Percentiles rank a stretch among this genome's conserved stretches.
phyloP scores from a whole-genome alignment of 2,113 vertebrate genomes.

The Equus przewalskii region DNA sequence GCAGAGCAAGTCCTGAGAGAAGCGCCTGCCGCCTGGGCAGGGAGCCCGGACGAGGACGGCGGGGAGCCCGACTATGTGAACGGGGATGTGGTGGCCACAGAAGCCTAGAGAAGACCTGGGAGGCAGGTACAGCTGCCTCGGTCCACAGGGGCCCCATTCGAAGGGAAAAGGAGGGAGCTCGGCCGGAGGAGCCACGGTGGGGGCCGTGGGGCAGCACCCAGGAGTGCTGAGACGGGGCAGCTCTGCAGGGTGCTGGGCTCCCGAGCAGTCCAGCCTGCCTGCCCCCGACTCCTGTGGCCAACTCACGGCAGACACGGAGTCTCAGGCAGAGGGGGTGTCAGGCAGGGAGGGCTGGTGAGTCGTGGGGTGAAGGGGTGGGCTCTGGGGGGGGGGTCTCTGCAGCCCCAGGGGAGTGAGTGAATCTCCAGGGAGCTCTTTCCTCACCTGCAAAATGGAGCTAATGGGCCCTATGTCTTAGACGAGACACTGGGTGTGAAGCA shows the following conservation, averaged over 20 bases:
- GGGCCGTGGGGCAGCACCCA: neutral
- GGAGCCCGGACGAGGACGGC: slow-evolving; percentile 1
- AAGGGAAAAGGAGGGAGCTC: neutral
- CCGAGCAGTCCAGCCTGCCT: neutral
- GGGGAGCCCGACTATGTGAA: slow-evolving; percentile 88
- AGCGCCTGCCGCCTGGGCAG: neutral
- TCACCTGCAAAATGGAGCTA: neutral
- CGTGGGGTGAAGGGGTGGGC: neutral
- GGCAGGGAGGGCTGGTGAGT: neutral
- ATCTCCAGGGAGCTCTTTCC: neutral
- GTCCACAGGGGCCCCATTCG: neutral
- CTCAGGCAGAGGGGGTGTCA: neutral
- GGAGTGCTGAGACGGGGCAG: neutral
- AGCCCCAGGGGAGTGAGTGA: neutral
- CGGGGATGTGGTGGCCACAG: rapidly evolving
- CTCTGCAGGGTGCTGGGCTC: neutral
- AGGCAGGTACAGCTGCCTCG: neutral
- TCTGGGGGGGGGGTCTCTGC: neutral
- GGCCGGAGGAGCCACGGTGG: neutral
- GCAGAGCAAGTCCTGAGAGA: rapidly evolving
- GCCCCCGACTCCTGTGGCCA: neutral
- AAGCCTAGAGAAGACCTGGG: neutral
- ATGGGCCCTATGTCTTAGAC: neutral
- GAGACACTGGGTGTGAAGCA: neutral
- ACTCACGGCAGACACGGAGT: neutral